phyloP scores from a whole-genome alignment of 2,797 vertebrate species.

The Yasuhikotakia modesta region DNA sequence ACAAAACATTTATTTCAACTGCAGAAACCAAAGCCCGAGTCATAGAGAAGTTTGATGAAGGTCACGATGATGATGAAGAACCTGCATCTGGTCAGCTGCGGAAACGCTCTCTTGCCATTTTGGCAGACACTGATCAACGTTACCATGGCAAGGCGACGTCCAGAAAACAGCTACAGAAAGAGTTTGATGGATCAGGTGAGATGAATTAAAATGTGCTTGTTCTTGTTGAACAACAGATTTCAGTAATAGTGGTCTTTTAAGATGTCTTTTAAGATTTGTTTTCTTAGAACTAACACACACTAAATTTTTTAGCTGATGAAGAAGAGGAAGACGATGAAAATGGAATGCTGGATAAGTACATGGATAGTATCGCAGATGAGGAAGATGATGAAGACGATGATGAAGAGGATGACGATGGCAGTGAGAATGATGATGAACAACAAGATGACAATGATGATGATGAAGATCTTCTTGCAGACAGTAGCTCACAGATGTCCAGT shows the following conservation, averaged over 20 bases:
- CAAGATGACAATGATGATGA: constrained; percentile 53
- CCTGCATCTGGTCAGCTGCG: constrained; percentile 75
- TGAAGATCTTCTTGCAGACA: constrained; percentile 24
- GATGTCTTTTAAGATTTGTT: neutral
- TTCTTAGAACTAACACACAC: neutral
- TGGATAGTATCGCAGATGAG: neutral
- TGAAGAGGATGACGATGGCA: constrained; percentile 49
- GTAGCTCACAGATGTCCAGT: constrained; percentile 53
- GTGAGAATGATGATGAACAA: constrained; percentile 10
- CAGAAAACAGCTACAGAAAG: constrained; percentile 82
- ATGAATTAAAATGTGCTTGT: constrained; percentile 22
- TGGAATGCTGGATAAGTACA: constrained; percentile 56
- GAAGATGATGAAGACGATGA: constrained; percentile 35
- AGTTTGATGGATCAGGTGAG: constrained; percentile 74
- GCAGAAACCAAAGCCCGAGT: constrained; percentile 87
- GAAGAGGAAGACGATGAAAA: constrained; percentile 13
- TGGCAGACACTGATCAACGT: constrained; percentile 83
- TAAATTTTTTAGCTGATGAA: constrained; percentile 40
- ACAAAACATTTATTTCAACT: constrained; percentile 15
- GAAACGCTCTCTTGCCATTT: constrained; percentile 70
- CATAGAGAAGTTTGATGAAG: constrained; percentile 83
- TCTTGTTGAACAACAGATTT: neutral
- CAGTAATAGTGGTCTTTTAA: neutral
- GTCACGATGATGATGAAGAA: constrained; percentile 67
- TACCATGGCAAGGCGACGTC: constrained; percentile 86